phyloP scores from a whole-genome alignment of 2,113 vertebrate genomes.

The Numida meleagris region DNA sequence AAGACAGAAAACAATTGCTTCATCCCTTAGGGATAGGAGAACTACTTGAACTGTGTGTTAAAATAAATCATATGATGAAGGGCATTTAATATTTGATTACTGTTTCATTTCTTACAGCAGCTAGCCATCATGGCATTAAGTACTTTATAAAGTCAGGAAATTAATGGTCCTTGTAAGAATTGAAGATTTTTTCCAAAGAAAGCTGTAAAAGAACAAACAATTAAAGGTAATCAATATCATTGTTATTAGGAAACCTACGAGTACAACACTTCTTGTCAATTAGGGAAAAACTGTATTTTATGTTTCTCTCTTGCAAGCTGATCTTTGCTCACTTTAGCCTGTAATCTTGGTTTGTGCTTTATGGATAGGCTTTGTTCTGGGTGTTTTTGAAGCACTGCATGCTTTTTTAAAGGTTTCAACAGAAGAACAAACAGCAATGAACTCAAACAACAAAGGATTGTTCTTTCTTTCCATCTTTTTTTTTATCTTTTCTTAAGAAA shows the following conservation, averaged over 20 bases:
- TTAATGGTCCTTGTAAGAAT: slow-evolving; percentile 49
- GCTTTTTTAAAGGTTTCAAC: slow-evolving; percentile 48
- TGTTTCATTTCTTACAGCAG: slow-evolving; percentile 38
- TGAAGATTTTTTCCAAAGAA: slow-evolving; percentile 9
- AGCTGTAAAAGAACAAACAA: slow-evolving; percentile 58
- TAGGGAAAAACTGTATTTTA: slow-evolving; percentile 51
- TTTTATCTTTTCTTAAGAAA: background rate
- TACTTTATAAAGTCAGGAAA: slow-evolving; percentile 39
- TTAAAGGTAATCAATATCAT: slow-evolving; percentile 55
- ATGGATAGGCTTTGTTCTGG: slow-evolving; percentile 66
- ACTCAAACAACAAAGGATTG: slow-evolving; percentile 37
- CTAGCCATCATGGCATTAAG: slow-evolving; percentile 12
- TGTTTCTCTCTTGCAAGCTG: slow-evolving; percentile 36
- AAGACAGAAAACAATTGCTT: background rate
- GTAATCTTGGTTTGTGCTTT: slow-evolving; percentile 60
- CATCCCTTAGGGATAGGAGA: background rate
- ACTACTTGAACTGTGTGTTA: slow-evolving; percentile 1
- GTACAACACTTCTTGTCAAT: slow-evolving; percentile 35
- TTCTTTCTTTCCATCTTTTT: background rate
- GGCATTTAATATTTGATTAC: slow-evolving; percentile 8
- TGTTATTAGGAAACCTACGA: slow-evolving; percentile 56
- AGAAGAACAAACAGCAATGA: slow-evolving; percentile 49
- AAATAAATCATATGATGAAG: background rate
- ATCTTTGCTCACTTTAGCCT: slow-evolving; percentile 60
- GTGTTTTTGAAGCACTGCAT: slow-evolving; percentile 50